These are phyloP conservation scores for Axinella damicornis DNA, from an alignment of 37 sponge, comb jelly and placozoan species.

Conservation along the genomic window DNA sequence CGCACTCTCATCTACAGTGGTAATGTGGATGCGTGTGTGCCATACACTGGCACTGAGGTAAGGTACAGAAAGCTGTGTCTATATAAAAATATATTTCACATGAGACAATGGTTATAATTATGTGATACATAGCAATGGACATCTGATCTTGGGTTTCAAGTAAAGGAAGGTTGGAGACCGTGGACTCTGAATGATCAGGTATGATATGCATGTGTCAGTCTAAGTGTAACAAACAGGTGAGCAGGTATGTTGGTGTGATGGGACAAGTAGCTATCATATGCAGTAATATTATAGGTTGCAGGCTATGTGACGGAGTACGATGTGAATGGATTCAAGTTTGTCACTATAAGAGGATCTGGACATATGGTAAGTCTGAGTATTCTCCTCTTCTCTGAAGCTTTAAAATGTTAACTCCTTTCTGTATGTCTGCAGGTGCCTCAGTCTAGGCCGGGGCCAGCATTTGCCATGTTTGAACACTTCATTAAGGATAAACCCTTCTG, in stretches of 20 bases:
- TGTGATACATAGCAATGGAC: slow-evolving; percentile 70
- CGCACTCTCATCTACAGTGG: slow-evolving; percentile 84
- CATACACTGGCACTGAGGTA: slow-evolving; percentile 82
- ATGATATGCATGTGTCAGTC: too few species aligned
- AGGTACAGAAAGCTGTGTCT: not conserved
- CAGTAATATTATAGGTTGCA: slow-evolving; percentile 74
- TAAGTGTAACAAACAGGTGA: too few species aligned
- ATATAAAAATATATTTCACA: not conserved
- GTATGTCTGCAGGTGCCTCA: slow-evolving; percentile 71
- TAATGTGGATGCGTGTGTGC: slow-evolving; percentile 89
- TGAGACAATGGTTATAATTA: not conserved
- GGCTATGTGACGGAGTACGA: slow-evolving; percentile 87
- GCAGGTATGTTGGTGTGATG: too few species aligned
- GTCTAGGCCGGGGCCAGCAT: slow-evolving; percentile 71
- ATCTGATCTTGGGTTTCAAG: slow-evolving; percentile 52
- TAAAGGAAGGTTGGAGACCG: slow-evolving; percentile 70
- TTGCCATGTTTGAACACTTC: slow-evolving; percentile 81
- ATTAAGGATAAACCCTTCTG: slow-evolving; percentile 64
- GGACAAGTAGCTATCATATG: too few species aligned
- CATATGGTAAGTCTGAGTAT: too few species aligned
- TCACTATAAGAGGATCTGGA: slow-evolving; percentile 88
- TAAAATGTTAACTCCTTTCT: not conserved
- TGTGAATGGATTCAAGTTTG: slow-evolving; percentile 72
- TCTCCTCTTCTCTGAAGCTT: too few species aligned
- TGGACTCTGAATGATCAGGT: slow-evolving; percentile 84